Evolutionary conservation across 2,888 invertebrate genomes (phyloP).

Genomic region (Trachelus tabidus): DNA sequence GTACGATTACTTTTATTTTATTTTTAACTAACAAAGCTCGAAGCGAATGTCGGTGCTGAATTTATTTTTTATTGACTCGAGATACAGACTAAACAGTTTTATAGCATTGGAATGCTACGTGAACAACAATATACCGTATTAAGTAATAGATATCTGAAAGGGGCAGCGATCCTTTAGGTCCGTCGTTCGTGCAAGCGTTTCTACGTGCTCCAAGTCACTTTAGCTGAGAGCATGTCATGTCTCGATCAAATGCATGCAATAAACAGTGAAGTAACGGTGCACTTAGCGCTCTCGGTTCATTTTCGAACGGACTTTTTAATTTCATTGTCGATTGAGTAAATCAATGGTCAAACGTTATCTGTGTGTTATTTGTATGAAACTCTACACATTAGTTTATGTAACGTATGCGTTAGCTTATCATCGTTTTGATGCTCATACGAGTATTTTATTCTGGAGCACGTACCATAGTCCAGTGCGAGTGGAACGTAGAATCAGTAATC

Average conservation of each 20-base stretch:
- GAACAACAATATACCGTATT: background rate
- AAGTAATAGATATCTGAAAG: background rate
- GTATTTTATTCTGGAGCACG: background rate
- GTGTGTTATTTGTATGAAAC: background rate
- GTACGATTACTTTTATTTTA: background rate
- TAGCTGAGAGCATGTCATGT: too few relatives aligned
- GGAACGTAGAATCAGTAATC: background rate
- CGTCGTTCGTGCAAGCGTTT: too few relatives aligned
- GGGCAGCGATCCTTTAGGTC: background rate
- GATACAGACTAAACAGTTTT: background rate
- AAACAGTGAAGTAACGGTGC: too few relatives aligned
- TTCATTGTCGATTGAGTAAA: background rate
- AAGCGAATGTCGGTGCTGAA: background rate
- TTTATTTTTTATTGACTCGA: background rate
- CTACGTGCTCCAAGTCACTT: too few relatives aligned
- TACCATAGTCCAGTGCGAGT: background rate
- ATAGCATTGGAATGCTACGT: background rate
- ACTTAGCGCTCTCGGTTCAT: too few relatives aligned
- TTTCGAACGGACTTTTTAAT: background rate
- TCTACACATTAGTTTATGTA: background rate
- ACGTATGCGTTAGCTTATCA: background rate
- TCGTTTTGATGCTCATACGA: conserved; percentile 1
- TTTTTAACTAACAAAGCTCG: background rate
- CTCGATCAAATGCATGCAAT: too few relatives aligned
- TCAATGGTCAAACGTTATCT: background rate